Base-by-base conservation (phyloP, 2,113 vertebrate genomes). In the Ciconia boyciana region DNA sequence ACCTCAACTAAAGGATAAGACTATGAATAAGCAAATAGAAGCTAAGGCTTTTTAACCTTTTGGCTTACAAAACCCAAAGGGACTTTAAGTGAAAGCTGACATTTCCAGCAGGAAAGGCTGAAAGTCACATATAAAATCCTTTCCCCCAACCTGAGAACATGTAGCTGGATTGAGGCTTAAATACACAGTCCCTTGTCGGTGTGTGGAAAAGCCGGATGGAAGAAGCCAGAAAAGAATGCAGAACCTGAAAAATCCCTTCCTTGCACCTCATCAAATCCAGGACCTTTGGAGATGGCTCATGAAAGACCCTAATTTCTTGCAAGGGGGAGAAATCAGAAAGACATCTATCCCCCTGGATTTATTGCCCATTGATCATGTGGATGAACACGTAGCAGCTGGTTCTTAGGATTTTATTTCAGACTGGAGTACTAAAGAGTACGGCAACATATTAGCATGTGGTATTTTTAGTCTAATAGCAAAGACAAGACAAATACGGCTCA, bases 281-380 rank as follows among this genome's bases (percentile, higher is more conserved):
- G 26, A 48, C 11, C 14, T 28, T 60, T 21, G 52, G 49, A 71
- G 17, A 55, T 5, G 9, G 29, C 2, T 91, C 26, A 34, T 16
- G 22, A 62, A 75, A 91, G 64, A 20, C 24, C 31, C 11, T 18
- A 7, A 28, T 49, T 96, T 48, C 72, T 62, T 70, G 10, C 15
- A 70, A 46, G 17, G 15, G 7, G 11, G 4, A 87, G n/a, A 79
- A 91, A 55, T 60, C 25, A 84, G 55, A 49, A 51, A 75, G 12
- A 64, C 18, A 58, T 4, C 29, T 34, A 16, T 18, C 19, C 26
- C 34, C 13, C 32, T 25, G 26, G 39, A 78, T 41, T 71, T 68
- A 34, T 0, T 20, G 20, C 10, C 20, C 52, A 41, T 3, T 62
- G 31, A 55, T 52, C 16, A 18, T 2, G 6, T 2, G 2, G 49